These are phyloP conservation scores for Nemurella pictetii DNA, from an alignment of 2,888 invertebrate species.

Conservation along the genomic window DNA sequence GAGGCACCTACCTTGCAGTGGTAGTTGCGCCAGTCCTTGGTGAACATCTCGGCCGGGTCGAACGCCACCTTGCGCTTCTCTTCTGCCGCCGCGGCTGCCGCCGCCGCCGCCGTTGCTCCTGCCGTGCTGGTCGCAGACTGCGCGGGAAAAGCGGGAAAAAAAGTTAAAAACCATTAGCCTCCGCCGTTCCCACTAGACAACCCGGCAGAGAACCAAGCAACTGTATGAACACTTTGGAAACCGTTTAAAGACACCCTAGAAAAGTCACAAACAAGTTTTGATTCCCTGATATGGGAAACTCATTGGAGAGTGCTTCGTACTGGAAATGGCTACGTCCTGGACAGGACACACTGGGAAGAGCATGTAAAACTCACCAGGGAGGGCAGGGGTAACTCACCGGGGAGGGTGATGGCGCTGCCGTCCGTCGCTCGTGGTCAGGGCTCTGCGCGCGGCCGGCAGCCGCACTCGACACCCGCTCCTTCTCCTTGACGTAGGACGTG, in stretches of 20 bases:
- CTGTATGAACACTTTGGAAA: no score
- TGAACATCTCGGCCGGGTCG: constrained; percentile 64
- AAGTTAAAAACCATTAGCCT: no score
- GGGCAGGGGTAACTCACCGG: neutral
- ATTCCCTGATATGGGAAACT: no score
- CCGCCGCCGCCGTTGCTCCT: neutral
- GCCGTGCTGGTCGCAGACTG: neutral
- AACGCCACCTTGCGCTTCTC: constrained; percentile 50
- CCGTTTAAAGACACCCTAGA: no score
- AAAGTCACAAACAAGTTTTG: no score
- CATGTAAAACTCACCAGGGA: no score
- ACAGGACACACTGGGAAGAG: neutral
- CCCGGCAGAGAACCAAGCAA: no score
- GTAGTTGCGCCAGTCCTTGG: constrained; percentile 88
- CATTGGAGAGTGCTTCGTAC: no score
- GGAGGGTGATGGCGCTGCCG: constrained; percentile 40
- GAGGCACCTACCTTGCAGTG: constrained; percentile 65
- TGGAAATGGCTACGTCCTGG: neutral
- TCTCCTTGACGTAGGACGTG: constrained; percentile 93
- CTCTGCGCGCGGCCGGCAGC: constrained; percentile 50
- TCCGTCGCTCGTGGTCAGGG: constrained; percentile 50
- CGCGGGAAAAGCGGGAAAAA: no score
- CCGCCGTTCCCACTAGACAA: no score
- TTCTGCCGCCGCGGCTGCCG: neutral
- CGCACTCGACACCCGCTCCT: constrained; percentile 66